phyloP scores from a whole-genome alignment of 2,113 vertebrate species.

The Eretmochelys imbricata region DNA sequence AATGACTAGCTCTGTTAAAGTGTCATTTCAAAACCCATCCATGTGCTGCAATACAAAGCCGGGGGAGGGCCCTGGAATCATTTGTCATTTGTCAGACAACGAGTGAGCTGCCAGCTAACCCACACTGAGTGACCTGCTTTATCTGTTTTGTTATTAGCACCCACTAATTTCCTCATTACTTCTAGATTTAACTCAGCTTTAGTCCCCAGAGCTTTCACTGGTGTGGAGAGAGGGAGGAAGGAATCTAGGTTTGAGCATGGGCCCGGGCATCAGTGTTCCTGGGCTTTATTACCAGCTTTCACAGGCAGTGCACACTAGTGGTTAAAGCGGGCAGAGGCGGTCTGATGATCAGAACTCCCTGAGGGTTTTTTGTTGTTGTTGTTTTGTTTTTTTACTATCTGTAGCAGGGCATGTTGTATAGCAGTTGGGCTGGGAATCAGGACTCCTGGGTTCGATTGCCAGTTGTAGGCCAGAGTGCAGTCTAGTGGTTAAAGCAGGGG shows the following conservation, averaged over 20 bases:
- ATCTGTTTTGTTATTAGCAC: not conserved
- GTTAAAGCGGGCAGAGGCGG: not conserved
- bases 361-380: too few relatives aligned
- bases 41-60: not conserved
- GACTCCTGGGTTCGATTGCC: too few relatives aligned
- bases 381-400: not conserved
- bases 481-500: not conserved
- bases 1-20: not conserved
- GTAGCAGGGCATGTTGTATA: not conserved
- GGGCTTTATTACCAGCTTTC: not conserved
- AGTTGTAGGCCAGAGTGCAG: not conserved
- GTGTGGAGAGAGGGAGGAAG: not conserved
- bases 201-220: not conserved
- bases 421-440: not conserved
- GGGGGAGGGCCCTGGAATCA: not conserved
- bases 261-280: not conserved
- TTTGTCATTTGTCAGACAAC: not conserved
- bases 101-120: not conserved
- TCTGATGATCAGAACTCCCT: not conserved
- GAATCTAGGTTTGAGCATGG: not conserved
- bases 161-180: not conserved
- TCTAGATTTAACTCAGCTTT: not conserved
- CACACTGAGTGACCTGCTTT: not conserved
- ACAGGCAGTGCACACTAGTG: not conserved
- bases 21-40: not conserved